These are phyloP conservation scores for Panulirus ornatus DNA, from an alignment of 1,140 invertebrate genomes.

Conservation along the genomic window DNA sequence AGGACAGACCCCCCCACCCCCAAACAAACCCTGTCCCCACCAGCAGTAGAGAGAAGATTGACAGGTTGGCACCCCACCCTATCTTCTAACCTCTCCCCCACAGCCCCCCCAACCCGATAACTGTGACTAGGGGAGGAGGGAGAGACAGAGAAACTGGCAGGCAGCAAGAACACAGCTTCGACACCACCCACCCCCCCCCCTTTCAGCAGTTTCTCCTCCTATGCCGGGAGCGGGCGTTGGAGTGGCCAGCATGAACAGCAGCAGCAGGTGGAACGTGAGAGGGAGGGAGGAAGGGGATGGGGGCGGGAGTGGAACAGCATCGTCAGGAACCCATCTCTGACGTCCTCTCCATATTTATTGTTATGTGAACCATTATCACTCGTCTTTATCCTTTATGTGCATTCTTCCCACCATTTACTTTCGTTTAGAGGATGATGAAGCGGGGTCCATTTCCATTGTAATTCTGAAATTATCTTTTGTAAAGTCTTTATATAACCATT, in stretches of 20 bases:
- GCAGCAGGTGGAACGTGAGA: not conserved
- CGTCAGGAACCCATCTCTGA: slow-evolving; percentile 68
- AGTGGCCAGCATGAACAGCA: not conserved
- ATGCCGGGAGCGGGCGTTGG: too few relatives aligned
- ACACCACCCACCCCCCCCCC: too few relatives aligned
- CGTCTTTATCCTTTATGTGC: slow-evolving; percentile 67
- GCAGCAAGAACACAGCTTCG: too few relatives aligned
- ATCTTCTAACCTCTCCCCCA: too few relatives aligned
- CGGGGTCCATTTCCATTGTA: slow-evolving; percentile 67
- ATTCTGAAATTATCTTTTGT: slow-evolving; percentile 67
- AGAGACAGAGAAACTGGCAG: too few relatives aligned
- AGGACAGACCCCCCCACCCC: too few relatives aligned
- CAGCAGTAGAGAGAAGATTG: too few relatives aligned
- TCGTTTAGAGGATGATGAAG: slow-evolving; percentile 69
- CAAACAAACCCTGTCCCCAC: too few relatives aligned
- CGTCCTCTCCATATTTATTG: slow-evolving; percentile 57
- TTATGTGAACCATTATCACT: slow-evolving; percentile 67
- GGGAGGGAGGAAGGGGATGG: not conserved
- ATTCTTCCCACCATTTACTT: slow-evolving; percentile 68
- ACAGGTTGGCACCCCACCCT: too few relatives aligned
- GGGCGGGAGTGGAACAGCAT: slow-evolving; percentile 21
- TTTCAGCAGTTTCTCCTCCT: too few relatives aligned
- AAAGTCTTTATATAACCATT: slow-evolving; percentile 66
- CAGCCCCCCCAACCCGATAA: too few relatives aligned
- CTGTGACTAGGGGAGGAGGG: too few relatives aligned